phyloP scores from a whole-genome alignment of 1,140 invertebrate species.

The Sycophaga agraensis region DNA sequence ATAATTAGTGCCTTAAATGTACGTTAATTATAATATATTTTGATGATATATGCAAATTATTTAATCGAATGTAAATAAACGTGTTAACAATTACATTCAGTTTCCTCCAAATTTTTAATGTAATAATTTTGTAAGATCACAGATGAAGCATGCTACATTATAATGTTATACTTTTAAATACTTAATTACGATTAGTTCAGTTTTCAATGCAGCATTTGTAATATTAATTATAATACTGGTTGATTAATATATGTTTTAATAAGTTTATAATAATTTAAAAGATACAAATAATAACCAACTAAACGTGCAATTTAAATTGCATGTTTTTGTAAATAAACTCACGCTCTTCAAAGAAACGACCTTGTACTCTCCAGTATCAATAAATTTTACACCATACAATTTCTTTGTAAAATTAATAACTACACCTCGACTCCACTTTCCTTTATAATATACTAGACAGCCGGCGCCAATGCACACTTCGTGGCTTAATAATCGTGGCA shows the following conservation, averaged over 20 bases:
- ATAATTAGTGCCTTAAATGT: not conserved
- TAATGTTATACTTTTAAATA: slow-evolving; percentile 19
- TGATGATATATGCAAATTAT: not conserved
- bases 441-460: slow-evolving; percentile 49
- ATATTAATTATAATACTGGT: slow-evolving; percentile 9
- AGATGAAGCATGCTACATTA: slow-evolving; percentile 8
- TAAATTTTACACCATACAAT: slow-evolving; percentile 51
- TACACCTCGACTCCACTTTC: slow-evolving; percentile 50
- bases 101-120: not conserved
- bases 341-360: slow-evolving; percentile 49
- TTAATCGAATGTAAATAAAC: slow-evolving; percentile 9
- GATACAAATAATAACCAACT: not conserved
- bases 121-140: not conserved
- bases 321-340: slow-evolving; percentile 41
- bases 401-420: slow-evolving; percentile 43
- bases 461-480: slow-evolving; percentile 50
- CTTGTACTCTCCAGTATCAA: slow-evolving; percentile 60
- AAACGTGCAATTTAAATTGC: slow-evolving; percentile 24
- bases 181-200: slow-evolving; percentile 21
- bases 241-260: slow-evolving; percentile 2
- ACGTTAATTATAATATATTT: not conserved
- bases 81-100: not conserved
- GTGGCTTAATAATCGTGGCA: slow-evolving; percentile 45
- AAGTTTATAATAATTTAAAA: not conserved
- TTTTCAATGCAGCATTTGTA: not conserved